phyloP scores from a whole-genome alignment of 2,888 invertebrate species.

The Clitarchus hookeri region DNA sequence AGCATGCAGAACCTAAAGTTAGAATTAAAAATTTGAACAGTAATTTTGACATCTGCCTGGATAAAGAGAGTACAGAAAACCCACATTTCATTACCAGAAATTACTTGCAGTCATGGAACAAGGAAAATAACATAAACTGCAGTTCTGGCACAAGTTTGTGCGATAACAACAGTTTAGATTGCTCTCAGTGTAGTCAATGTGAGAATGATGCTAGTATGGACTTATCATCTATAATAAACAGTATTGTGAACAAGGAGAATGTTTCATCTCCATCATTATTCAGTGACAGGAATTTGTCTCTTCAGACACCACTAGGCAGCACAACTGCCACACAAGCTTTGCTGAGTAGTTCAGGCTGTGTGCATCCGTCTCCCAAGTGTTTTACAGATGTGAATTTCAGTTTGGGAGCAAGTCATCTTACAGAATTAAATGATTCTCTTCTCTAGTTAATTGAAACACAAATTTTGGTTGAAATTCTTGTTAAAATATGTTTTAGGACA shows the following conservation, averaged over 20 bases:
- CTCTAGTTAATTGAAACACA: not conserved
- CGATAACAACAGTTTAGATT: not conserved
- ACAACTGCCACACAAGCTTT: not conserved
- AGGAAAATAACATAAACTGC: not conserved
- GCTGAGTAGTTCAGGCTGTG: not conserved
- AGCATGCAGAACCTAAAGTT: not conserved
- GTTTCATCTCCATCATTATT: not conserved
- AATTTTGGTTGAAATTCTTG: no score
- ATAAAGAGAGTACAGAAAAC: not conserved
- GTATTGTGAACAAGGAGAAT: not conserved
- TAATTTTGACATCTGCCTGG: not conserved
- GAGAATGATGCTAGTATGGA: conserved; percentile 4
- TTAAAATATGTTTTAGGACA: no score
- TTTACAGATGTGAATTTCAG: not conserved
- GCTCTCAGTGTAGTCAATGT: not conserved
- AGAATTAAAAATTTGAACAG: not conserved
- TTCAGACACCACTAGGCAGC: not conserved
- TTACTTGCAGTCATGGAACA: not conserved
- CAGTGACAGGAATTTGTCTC: not conserved
- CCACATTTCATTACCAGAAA: not conserved
- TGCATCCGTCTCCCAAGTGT: not conserved
- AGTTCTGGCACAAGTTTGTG: not conserved
- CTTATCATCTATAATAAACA: not conserved
- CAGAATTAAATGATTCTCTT: not conserved
- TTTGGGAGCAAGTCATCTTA: not conserved